These are phyloP conservation scores for Pipistrellus pygmaeus DNA, from an alignment of 2,797 vertebrate genomes.

Conservation along the genomic window DNA sequence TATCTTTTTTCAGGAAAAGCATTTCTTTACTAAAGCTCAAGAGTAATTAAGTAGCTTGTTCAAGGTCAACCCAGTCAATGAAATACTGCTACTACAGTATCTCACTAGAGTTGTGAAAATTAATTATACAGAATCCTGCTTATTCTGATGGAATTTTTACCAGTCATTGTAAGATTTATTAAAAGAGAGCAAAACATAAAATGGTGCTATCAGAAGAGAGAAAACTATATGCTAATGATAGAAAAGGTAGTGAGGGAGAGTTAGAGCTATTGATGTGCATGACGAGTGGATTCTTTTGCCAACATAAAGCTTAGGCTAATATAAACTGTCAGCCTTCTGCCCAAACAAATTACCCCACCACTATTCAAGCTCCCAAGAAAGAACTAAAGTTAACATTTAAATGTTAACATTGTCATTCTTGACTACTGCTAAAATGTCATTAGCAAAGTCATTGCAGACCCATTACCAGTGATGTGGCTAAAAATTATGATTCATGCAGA, in stretches of 20 bases:
- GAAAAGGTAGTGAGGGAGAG: background rate
- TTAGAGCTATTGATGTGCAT: background rate
- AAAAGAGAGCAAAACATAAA: background rate
- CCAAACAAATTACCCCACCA: background rate
- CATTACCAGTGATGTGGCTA: background rate
- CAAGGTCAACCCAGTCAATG: background rate
- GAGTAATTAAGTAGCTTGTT: background rate
- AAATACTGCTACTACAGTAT: background rate
- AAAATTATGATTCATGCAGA: background rate
- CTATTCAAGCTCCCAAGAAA: background rate
- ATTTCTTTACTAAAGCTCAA: background rate
- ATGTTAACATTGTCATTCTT: background rate
- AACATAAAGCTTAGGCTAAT: background rate
- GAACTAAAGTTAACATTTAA: constrained; percentile 31
- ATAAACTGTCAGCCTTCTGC: background rate
- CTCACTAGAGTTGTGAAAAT: constrained; percentile 2
- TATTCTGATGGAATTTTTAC: constrained; percentile 44
- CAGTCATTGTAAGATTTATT: background rate
- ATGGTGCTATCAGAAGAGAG: background rate
- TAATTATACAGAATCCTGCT: constrained; percentile 15
- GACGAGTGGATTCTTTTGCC: background rate
- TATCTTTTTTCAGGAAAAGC: background rate
- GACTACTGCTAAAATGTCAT: constrained; percentile 30
- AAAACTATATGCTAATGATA: background rate
- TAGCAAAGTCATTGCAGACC: background rate